Evolutionary conservation across 2,797 vertebrate species (phyloP), one percentile per base, ranked within the genome.

Genomic region (Tragelaphus eurycerus): DNA sequence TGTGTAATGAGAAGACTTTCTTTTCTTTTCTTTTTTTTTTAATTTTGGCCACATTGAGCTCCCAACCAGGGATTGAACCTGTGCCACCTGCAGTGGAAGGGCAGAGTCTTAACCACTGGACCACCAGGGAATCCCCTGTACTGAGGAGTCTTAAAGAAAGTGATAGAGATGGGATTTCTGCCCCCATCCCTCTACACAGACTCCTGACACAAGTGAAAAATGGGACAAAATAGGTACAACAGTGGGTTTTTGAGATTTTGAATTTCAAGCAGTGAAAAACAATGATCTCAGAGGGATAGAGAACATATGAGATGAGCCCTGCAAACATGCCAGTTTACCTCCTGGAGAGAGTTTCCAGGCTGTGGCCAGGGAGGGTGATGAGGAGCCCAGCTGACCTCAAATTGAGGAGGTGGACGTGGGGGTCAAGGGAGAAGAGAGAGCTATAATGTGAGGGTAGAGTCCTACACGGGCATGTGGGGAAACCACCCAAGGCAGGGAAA

Each of bases 401-500:
- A 29, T 23, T 52, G 62, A 67, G 67, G 50, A 31, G 55, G 17
- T 6, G 27, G 15, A 55, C 31, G 9, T 8, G 7, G 50, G 57
- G 21, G 38, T 43, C 23, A 19, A 46, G 31, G 46, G 38, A 52
- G 76, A 62, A 59, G 21, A 27, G 43, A 31, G 17, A 11, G 8
- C 14, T 2, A 1, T 34, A 38, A 19, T 19, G n/a, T 38, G 43
- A 4, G 38, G 48, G 27, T 1, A 0, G 76, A 13, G 55, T 29
- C 3, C 27, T 0, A 15, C 21, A 2, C 0, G 1, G 4, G 14
- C 19, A 6, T 9, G 31, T 13, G 25, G 50, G 60, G 60, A 59
- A 52, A 50, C 31, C 10, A 1, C 2, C 25, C 0, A 11, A 43
- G 25, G n/a, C 79, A 43, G 89, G 2, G 60, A 27, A 21, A 46